These are phyloP conservation scores for Lasioglossum zephyrum DNA, from an alignment of 2,888 invertebrate species.

Conservation along the genomic window DNA sequence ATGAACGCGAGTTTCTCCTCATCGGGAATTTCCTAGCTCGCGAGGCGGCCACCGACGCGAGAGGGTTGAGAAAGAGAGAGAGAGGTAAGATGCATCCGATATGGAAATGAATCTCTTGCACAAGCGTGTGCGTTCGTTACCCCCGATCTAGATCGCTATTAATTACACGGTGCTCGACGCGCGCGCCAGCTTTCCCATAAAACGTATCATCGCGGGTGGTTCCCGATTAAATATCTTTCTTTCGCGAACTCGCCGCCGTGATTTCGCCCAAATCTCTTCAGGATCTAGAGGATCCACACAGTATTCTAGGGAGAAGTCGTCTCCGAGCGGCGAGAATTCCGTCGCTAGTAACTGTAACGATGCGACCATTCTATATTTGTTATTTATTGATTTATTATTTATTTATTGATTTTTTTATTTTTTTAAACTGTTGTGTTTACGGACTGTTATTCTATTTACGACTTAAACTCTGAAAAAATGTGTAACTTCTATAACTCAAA, in stretches of 20 bases:
- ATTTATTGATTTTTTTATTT: no score
- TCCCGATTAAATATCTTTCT: constrained; percentile 2
- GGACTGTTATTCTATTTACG: no score
- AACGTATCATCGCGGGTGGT: constrained; percentile 7
- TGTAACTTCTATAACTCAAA: no score
- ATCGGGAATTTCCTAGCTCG: background rate
- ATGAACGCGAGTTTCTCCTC: background rate
- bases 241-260: background rate
- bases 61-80: background rate
- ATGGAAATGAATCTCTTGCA: constrained; percentile 53
- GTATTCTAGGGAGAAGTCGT: no score
- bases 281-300: background rate
- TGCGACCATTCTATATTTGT: no score
- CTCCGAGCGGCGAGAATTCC: no score
- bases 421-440: no score
- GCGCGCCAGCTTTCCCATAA: constrained; percentile 23
- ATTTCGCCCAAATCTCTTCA: background rate
- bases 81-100: constrained; percentile 36
- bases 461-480: no score
- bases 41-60: background rate
- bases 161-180: constrained; percentile 49
- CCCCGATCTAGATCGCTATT: constrained; percentile 53
- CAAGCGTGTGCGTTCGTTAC: constrained; percentile 13
- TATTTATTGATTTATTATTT: no score
- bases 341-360: no score